These are phyloP conservation scores for Pseudomyrmex gracilis DNA, from an alignment of 1,140 invertebrate genomes.

Conservation along the genomic window DNA sequence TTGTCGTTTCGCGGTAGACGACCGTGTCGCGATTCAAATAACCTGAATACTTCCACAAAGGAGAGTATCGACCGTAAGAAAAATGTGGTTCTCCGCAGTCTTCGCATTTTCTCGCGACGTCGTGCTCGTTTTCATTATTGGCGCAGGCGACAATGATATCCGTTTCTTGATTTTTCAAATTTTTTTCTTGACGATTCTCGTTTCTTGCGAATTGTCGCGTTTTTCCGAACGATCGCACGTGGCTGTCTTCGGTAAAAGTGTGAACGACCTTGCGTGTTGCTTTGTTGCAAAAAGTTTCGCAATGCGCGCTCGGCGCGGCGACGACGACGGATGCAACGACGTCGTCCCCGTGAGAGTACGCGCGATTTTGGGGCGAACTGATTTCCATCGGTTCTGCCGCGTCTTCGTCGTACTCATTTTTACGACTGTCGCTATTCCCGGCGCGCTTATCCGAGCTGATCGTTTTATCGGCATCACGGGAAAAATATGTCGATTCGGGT, in stretches of 20 bases:
- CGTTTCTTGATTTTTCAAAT: constrained; percentile 5
- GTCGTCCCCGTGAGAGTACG: constrained; percentile 30
- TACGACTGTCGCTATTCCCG: background rate
- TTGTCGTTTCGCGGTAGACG: background rate
- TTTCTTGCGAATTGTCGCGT: constrained; percentile 55
- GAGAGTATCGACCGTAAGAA: constrained; percentile 15
- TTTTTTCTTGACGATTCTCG: background rate
- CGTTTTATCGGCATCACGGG: constrained; percentile 23
- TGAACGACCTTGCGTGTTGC: constrained; percentile 59
- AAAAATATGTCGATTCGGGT: background rate
- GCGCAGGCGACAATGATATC: background rate
- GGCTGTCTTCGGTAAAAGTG: constrained; percentile 28
- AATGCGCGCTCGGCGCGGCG: constrained; percentile 15
- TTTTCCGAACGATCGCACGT: constrained; percentile 8
- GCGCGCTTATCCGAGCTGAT: background rate
- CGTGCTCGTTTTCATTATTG: background rate
- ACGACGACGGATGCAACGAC: constrained; percentile 7
- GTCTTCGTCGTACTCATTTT: constrained; percentile 29
- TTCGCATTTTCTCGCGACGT: constrained; percentile 35
- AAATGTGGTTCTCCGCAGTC: constrained; percentile 58
- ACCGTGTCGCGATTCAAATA: constrained; percentile 25
- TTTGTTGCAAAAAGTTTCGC: background rate
- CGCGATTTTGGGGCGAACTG: constrained; percentile 33
- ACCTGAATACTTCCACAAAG: constrained; percentile 25
- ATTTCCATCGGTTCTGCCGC: constrained; percentile 38